phyloP scores from a whole-genome alignment of 2,113 vertebrate species.

The Talpa occidentalis region DNA sequence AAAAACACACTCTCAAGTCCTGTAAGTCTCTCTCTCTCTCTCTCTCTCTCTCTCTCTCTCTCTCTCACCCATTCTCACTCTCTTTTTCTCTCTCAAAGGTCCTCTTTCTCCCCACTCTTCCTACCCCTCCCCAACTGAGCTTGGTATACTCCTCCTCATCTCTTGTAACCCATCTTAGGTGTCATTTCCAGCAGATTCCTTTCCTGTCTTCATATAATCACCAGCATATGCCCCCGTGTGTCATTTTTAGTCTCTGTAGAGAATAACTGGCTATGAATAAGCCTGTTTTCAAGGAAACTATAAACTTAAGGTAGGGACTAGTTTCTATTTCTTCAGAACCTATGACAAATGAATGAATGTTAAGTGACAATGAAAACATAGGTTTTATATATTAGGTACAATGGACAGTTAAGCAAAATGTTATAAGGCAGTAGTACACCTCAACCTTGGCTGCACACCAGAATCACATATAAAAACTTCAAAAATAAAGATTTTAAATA shows the following conservation, averaged over 20 bases:
- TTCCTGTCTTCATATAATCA: constrained; percentile 14
- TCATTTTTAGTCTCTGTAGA: constrained; percentile 31
- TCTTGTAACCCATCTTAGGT: background rate
- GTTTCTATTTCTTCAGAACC: background rate
- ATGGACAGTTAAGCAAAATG: constrained; percentile 27
- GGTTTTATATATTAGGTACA: constrained; percentile 7
- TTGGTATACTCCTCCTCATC: background rate
- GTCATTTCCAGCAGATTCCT: background rate
- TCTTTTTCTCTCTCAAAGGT: background rate
- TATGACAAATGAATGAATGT: constrained; percentile 36
- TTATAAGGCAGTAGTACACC: background rate
- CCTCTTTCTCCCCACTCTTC: background rate
- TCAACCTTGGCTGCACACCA: background rate
- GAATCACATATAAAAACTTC: constrained; percentile 47
- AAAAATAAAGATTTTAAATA: constrained; percentile 37
- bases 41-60: background rate
- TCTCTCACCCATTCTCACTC: background rate
- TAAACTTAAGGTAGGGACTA: background rate
- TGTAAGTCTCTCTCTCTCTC: background rate
- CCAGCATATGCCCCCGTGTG: background rate
- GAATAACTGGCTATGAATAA: background rate
- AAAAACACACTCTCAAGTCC: background rate
- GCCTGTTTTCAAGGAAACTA: background rate
- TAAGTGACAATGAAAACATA: constrained; percentile 38
- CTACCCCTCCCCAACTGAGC: background rate